phyloP scores from a whole-genome alignment of 2,888 invertebrate species.

The Coelopa pilipes region DNA sequence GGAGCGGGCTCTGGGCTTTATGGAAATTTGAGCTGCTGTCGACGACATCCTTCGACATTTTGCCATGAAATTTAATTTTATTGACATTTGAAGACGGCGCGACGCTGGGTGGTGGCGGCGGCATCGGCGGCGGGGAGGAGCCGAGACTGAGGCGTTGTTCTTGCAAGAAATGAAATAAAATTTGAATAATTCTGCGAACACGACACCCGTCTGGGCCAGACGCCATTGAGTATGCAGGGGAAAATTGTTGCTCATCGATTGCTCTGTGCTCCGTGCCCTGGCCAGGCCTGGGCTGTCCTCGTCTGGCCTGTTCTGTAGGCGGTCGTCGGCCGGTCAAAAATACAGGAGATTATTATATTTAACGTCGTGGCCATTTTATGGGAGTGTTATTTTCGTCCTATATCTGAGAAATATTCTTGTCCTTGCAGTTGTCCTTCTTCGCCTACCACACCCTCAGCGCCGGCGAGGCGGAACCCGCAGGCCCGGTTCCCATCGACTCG shows the following conservation, averaged over 20 bases:
- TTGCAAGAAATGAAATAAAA: background rate
- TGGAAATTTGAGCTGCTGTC: conserved; percentile 15
- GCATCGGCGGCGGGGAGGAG: too few species aligned
- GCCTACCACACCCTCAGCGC: conserved; percentile 87
- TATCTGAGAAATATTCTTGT: background rate
- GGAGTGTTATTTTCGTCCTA: background rate
- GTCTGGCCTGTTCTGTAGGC: too few species aligned
- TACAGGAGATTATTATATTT: background rate
- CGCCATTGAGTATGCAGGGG: conserved; percentile 30
- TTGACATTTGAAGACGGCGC: background rate
- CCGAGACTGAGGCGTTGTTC: background rate
- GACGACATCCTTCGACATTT: conserved; percentile 4
- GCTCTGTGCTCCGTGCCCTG: too few species aligned
- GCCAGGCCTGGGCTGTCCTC: too few species aligned
- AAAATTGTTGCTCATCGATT: background rate
- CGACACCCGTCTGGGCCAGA: background rate
- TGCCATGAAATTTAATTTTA: conserved; percentile 15
- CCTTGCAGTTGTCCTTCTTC: conserved; percentile 88
- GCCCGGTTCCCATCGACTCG: conserved; percentile 92
- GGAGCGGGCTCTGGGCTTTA: background rate
- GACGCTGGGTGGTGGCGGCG: too few species aligned
- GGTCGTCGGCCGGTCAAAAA: too few species aligned
- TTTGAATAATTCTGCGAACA: conserved; percentile 9
- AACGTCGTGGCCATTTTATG: background rate
- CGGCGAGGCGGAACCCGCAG: conserved; percentile 83